These are phyloP conservation scores for Micropterix aruncella DNA, from an alignment of 2,888 invertebrate genomes.

Conservation along the genomic window DNA sequence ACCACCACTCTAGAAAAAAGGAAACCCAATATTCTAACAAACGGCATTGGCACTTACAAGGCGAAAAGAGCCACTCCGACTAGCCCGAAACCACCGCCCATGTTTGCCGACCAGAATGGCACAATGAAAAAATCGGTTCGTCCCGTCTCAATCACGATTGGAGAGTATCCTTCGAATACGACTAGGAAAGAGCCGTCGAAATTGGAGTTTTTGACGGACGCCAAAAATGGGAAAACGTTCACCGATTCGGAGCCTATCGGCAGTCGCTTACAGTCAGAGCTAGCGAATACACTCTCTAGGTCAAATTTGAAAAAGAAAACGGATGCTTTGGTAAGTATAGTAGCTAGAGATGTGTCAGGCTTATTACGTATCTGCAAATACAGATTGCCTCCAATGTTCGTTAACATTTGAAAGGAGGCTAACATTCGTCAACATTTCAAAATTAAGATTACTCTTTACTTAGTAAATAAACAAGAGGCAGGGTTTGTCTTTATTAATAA, in stretches of 20 bases:
- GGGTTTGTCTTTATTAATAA: too few relatives aligned
- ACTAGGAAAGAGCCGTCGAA: slow-evolving; percentile 50
- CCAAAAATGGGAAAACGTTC: slow-evolving; percentile 27
- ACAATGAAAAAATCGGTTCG: slow-evolving; percentile 42
- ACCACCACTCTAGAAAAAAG: neutral
- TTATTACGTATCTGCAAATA: too few relatives aligned
- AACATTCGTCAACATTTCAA: too few relatives aligned
- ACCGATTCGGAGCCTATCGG: slow-evolving; percentile 36
- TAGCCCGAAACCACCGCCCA: neutral
- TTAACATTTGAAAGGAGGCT: too few relatives aligned
- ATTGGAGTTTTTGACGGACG: slow-evolving; percentile 47
- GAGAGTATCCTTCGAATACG: slow-evolving; percentile 47
- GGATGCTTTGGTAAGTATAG: slow-evolving; percentile 42
- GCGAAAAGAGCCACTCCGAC: neutral
- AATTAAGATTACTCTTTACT: too few relatives aligned
- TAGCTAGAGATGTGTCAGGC: too few relatives aligned
- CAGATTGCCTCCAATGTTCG: too few relatives aligned
- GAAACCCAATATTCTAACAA: too few relatives aligned
- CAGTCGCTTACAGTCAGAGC: slow-evolving; percentile 56
- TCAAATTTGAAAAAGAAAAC: slow-evolving; percentile 63
- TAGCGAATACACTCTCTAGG: slow-evolving; percentile 60
- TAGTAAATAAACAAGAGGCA: too few relatives aligned
- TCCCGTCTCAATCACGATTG: slow-evolving; percentile 56
- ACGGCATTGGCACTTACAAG: neutral
- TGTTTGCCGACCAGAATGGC: neutral